A percentile compares a stretch with the other conserved stretches of the same genome.
These are phyloP conservation scores for Pan paniscus DNA, from an alignment of 2,113 vertebrate species.

Conservation along the genomic window DNA sequence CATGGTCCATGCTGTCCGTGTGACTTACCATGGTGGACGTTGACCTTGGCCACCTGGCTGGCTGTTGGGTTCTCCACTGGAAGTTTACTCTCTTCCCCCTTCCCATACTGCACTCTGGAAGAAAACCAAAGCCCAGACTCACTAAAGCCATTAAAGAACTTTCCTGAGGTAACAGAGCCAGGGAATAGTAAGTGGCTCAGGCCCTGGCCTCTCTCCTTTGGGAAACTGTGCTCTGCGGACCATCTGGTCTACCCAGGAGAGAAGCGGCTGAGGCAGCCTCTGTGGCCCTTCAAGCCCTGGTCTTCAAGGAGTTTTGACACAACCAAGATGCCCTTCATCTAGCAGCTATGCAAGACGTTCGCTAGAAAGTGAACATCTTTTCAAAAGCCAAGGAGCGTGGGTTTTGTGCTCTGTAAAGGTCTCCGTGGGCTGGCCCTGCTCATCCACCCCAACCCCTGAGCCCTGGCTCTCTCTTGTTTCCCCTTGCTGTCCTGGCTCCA, in stretches of 20 bases:
- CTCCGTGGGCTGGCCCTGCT: not conserved
- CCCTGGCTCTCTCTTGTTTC: not conserved
- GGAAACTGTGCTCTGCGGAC: not conserved
- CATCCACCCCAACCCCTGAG: too few species aligned
- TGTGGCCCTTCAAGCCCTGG: not conserved
- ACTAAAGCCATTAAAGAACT: too few species aligned
- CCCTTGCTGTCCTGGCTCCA: not conserved
- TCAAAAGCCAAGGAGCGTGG: not conserved
- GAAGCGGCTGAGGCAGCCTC: not conserved
- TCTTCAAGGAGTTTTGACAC: not conserved
- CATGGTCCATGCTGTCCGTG: not conserved
- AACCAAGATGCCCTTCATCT: not conserved
- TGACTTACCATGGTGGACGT: not conserved
- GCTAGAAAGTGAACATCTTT: not conserved
- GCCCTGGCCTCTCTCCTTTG: not conserved
- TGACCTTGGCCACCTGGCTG: not conserved
- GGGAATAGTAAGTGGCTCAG: accelerated
- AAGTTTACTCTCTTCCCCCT: not conserved
- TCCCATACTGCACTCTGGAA: not conserved
- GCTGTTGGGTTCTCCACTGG: not conserved
- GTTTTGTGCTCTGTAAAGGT: not conserved
- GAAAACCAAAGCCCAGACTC: not conserved
- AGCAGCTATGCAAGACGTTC: not conserved
- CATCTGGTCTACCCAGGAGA: not conserved
- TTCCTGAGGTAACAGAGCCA: not conserved